phyloP scores from a whole-genome alignment of 1,140 invertebrate genomes.

The Lepidurus arcticus region DNA sequence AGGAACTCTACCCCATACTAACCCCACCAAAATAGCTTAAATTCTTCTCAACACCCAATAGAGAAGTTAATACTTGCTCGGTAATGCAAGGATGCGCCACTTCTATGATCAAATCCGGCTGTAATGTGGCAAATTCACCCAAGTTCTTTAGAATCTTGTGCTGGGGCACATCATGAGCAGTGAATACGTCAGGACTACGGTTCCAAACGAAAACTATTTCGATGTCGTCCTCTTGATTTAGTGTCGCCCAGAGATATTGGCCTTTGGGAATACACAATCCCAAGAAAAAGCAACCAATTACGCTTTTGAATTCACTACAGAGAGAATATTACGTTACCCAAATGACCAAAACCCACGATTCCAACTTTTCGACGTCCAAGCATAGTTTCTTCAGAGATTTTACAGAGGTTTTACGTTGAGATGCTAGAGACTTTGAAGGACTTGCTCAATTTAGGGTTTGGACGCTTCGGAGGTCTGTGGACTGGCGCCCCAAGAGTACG shows the following conservation, averaged over 20 bases:
- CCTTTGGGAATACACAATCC: conserved; percentile 42
- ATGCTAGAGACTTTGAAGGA: too few species aligned
- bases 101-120: conserved; percentile 55
- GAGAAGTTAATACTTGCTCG: conserved; percentile 17
- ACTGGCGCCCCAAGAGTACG: not conserved
- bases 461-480: not conserved
- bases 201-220: conserved; percentile 55
- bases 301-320: too few species aligned
- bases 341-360: conserved; percentile 51
- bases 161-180: conserved; percentile 40
- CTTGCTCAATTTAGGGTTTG: conserved; percentile 8
- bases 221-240: conserved; percentile 42
- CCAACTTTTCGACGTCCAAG: conserved; percentile 44
- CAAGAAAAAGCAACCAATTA: too few species aligned
- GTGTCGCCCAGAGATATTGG: conserved; percentile 47
- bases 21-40: not conserved
- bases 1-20: conserved; percentile 50
- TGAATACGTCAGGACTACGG: conserved; percentile 43
- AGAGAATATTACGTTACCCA: conserved; percentile 43
- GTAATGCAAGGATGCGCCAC: conserved; percentile 52
- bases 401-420: conserved; percentile 9
- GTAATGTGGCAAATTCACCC: conserved; percentile 42
- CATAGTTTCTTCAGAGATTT: conserved; percentile 22
- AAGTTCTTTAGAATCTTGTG: conserved; percentile 45
- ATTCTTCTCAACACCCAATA: not conserved